A percentile compares a stretch with the other conserved stretches of the same genome.
Evolutionary conservation across 2,113 vertebrate genomes (phyloP).

Genomic region (Myrmophylax atrothorax): DNA sequence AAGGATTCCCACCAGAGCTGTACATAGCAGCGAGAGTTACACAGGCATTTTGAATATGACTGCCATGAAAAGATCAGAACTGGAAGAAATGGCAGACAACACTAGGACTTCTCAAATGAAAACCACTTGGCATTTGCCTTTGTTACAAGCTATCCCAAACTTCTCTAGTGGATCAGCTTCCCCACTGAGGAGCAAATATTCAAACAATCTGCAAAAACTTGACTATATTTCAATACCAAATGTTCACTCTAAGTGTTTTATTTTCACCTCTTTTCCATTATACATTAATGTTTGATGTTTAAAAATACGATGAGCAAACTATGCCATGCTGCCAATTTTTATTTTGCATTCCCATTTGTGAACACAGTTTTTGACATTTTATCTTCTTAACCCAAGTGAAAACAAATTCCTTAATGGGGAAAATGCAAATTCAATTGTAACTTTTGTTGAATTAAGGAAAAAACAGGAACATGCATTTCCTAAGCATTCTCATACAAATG

Average conservation of each 20-base stretch:
- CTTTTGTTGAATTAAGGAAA: background rate
- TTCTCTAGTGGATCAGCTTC: background rate
- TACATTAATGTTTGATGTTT: conserved; percentile 9
- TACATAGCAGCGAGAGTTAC: background rate
- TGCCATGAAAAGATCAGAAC: background rate
- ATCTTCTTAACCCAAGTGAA: background rate
- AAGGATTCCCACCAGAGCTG: background rate
- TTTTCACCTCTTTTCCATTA: conserved; percentile 35
- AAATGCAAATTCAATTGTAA: background rate
- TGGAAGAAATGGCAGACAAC: background rate
- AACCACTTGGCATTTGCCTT: background rate
- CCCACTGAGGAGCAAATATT: background rate
- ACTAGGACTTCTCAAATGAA: background rate
- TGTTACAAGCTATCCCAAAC: background rate
- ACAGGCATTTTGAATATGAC: background rate
- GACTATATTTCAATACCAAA: conserved; percentile 35
- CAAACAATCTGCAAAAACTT: background rate
- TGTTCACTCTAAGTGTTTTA: conserved; percentile 30
- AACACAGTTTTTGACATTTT: background rate
- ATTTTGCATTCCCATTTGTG: conserved; percentile 12
- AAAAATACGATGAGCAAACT: background rate
- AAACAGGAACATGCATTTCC: background rate
- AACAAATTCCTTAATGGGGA: background rate
- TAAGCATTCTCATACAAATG: background rate
- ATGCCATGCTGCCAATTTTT: background rate